A percentile compares a stretch with the other conserved stretches of the same genome.
Conservation (phyloP, 2,797 vertebrate species). For the Myotis planiceps region DNA sequence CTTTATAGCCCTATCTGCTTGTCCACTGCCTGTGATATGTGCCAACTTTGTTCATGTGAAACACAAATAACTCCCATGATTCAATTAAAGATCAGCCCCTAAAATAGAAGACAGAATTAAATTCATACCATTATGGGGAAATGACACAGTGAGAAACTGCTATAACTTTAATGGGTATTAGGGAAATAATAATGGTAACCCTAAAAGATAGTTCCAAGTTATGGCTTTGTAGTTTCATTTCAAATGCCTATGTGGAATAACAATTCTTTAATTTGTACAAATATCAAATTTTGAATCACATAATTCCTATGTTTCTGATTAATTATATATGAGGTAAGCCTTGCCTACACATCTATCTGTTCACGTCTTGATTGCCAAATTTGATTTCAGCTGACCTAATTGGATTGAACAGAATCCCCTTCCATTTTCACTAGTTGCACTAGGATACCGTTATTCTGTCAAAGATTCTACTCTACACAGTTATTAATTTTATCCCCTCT, state of each 20-base stretch:
- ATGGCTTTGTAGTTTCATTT: not conserved
- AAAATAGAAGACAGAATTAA: slow-evolving; percentile 47
- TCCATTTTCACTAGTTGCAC: not conserved
- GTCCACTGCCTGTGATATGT: slow-evolving; percentile 6
- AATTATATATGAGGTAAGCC: slow-evolving; percentile 6
- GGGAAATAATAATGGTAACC: not conserved
- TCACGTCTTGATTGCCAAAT: slow-evolving; percentile 30
- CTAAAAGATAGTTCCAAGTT: not conserved
- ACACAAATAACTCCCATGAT: slow-evolving; percentile 49
- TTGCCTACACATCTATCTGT: slow-evolving; percentile 33
- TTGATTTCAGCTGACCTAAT: slow-evolving; percentile 5
- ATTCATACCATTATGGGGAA: not conserved
- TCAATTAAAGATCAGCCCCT: slow-evolving; percentile 24
- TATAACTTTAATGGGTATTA: not conserved
- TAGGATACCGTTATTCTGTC: not conserved
- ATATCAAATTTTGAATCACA: not conserved
- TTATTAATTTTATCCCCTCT: slow-evolving; percentile 16
- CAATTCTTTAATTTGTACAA: not conserved
- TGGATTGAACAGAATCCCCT: not conserved
- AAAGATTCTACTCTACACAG: not conserved
- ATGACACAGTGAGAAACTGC: not conserved
- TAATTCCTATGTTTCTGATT: slow-evolving; percentile 24
- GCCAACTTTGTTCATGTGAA: slow-evolving; percentile 36
- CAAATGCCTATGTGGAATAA: not conserved
- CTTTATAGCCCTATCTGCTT: slow-evolving; percentile 36